Conservation (phyloP, 1,140 invertebrate species). For the Microplitis demolitor region DNA sequence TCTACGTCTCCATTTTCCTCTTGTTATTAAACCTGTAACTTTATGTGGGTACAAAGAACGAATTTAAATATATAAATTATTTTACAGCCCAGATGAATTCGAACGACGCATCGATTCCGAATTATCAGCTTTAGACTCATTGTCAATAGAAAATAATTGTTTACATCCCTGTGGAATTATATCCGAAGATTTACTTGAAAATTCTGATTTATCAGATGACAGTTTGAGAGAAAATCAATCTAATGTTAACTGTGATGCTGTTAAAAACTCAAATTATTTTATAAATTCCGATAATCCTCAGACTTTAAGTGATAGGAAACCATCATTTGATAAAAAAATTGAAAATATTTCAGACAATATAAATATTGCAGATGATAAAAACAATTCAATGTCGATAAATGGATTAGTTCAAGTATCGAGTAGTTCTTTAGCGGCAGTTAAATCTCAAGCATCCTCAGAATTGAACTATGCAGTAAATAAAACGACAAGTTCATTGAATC, state of each 20-base stretch:
- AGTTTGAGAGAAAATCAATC: constrained; percentile 18
- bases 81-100: constrained; percentile 62
- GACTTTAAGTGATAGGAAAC: background rate
- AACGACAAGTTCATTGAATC: no score
- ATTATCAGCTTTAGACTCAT: constrained; percentile 68
- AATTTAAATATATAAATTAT: constrained; percentile 5
- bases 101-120: constrained; percentile 68
- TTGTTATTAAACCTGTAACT: no score
- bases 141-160: constrained; percentile 47
- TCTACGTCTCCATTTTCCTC: no score
- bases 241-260: background rate
- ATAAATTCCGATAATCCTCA: no score
- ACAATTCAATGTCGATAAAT: no score
- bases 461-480: no score
- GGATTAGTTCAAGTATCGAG: background rate
- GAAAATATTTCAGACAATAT: no score
- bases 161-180: constrained; percentile 47
- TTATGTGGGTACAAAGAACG: no score
- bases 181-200: constrained; percentile 51
- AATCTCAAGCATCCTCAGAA: no score
- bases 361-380: no score
- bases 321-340: background rate
- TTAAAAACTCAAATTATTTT: no score
- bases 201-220: constrained; percentile 50
- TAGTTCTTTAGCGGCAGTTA: background rate